phyloP scores from a whole-genome alignment of 1,140 invertebrate genomes.

The Solenopsis fugax region DNA sequence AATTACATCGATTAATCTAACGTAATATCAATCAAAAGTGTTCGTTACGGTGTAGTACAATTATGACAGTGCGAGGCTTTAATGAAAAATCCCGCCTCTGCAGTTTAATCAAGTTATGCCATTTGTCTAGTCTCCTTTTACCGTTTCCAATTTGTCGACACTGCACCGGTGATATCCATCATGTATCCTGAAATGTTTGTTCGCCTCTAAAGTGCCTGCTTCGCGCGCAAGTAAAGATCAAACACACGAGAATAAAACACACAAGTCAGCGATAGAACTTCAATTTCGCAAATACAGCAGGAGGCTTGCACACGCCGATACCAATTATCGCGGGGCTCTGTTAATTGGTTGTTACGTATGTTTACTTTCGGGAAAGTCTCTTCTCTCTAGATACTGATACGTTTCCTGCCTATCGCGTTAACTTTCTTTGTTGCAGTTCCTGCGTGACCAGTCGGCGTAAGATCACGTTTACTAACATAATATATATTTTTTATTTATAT shows the following conservation, averaged over 20 bases:
- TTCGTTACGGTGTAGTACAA: background rate
- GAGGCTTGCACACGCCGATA: conserved; percentile 20
- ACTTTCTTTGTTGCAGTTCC: conserved; percentile 11
- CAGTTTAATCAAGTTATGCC: conserved; percentile 20
- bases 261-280: conserved; percentile 3
- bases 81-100: conserved; percentile 2
- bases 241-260: conserved; percentile 13
- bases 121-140: background rate
- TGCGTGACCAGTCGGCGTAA: background rate
- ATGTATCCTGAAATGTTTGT: conserved; percentile 1
- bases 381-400: background rate
- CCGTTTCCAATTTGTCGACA: conserved; percentile 27
- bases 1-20: conserved; percentile 40
- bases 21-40: conserved; percentile 28
- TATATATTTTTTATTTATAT: background rate
- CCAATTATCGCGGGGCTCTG: conserved; percentile 36
- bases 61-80: background rate
- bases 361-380: conserved; percentile 53
- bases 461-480: background rate
- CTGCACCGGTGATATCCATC: background rate
- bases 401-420: background rate
- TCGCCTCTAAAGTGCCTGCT: conserved; percentile 12
- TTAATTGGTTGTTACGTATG: conserved; percentile 54
- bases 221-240: background rate
- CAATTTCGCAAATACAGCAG: background rate